A percentile compares a stretch with the other conserved stretches of the same genome.
Evolutionary conservation across 2,888 invertebrate genomes (phyloP).

Genomic region (Lasioglossum zephyrum): DNA sequence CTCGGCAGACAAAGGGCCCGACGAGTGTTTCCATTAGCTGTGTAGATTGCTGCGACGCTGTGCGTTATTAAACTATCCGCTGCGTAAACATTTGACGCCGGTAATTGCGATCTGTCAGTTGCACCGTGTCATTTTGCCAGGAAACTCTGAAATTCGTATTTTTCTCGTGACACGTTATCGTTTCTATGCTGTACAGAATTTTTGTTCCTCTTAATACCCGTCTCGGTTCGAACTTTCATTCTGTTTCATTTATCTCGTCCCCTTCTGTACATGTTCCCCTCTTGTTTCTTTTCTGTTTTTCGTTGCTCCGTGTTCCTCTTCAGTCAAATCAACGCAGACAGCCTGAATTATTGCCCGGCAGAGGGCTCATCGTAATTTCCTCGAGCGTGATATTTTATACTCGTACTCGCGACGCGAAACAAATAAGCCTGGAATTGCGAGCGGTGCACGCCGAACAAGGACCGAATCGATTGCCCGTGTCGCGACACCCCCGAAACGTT

Average conservation of each 20-base stretch:
- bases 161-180: background rate
- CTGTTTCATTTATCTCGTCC: background rate
- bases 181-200: background rate
- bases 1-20: background rate
- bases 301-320: background rate
- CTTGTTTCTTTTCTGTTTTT: background rate
- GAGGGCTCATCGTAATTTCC: conserved; percentile 5
- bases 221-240: background rate
- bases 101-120: conserved; percentile 13
- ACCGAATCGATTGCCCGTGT: background rate
- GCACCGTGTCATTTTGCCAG: background rate
- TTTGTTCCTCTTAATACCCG: background rate
- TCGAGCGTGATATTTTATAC: background rate
- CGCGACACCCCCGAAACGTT: conserved; percentile 1
- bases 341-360: too few relatives aligned
- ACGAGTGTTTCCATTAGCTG: conserved; percentile 30
- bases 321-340: conserved; percentile 5
- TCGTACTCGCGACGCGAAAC: background rate
- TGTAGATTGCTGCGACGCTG: background rate
- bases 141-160: background rate
- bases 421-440: background rate
- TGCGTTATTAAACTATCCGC: conserved; percentile 37
- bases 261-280: background rate
- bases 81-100: conserved; percentile 27
- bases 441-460: background rate